Percentiles rank a stretch among this genome's conserved stretches.
Conservation (phyloP, 2,113 vertebrate genomes). For the Perca flavescens region DNA sequence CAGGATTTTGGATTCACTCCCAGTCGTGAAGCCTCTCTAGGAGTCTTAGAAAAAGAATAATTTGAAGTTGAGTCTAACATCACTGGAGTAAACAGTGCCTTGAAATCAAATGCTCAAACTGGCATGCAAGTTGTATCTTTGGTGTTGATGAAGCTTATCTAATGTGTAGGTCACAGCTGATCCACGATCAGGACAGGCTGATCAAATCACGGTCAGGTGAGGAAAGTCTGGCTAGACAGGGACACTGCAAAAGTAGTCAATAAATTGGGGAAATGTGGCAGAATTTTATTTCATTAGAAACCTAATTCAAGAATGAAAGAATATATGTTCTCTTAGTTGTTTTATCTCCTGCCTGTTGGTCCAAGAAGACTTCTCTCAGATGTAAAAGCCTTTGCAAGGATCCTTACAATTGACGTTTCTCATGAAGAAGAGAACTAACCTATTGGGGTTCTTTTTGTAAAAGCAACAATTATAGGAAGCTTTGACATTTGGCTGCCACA, state of each 20-base stretch:
- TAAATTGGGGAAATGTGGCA: not conserved
- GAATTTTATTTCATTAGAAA: constrained; percentile 9
- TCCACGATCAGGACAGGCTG: constrained; percentile 26
- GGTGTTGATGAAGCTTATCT: constrained; percentile 46
- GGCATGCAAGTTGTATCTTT: not conserved
- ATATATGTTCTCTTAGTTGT: not conserved
- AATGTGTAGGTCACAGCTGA: constrained; percentile 43
- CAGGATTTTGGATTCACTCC: too few species aligned
- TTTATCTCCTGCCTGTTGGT: not conserved
- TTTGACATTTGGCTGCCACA: constrained; percentile 53
- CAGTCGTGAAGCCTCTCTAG: too few species aligned
- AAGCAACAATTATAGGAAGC: constrained; percentile 38
- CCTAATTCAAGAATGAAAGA: not conserved
- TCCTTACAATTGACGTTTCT: constrained; percentile 54
- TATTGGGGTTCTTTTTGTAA: constrained; percentile 15
- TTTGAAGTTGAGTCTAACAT: too few species aligned
- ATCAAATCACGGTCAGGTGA: constrained; percentile 46
- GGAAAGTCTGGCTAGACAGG: not conserved
- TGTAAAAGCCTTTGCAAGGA: constrained; percentile 38
- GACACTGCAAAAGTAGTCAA: not conserved
- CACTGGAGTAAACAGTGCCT: not conserved
- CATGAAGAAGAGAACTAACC: constrained; percentile 10
- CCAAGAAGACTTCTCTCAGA: constrained; percentile 32
- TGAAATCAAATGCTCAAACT: constrained; percentile 23
- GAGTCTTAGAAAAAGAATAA: too few species aligned